Conservation (phyloP, 2,113 vertebrate genomes). For the Laticauda colubrina region DNA sequence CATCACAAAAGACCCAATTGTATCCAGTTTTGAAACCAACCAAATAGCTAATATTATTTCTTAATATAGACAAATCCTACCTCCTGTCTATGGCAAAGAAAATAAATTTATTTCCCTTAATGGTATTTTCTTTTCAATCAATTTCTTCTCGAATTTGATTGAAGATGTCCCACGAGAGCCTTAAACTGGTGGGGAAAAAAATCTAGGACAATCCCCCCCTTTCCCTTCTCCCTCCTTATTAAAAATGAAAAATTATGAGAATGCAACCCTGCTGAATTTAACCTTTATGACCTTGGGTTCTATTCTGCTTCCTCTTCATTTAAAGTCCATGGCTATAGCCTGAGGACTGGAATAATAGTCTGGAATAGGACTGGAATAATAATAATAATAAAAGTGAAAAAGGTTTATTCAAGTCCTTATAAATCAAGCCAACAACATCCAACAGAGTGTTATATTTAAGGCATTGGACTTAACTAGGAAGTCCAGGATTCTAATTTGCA, state of each 20-base stretch:
- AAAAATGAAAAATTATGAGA: slow-evolving; percentile 65
- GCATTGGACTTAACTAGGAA: not conserved
- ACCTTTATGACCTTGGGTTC: not conserved
- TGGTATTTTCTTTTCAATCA: slow-evolving; percentile 75
- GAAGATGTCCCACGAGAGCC: slow-evolving; percentile 67
- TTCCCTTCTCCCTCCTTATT: slow-evolving; percentile 25
- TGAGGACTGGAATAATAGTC: slow-evolving; percentile 24
- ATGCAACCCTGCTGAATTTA: slow-evolving; percentile 52
- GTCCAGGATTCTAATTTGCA: not conserved
- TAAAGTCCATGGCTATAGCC: slow-evolving; percentile 40
- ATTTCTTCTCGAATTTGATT: slow-evolving; percentile 78
- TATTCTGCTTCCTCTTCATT: slow-evolving; percentile 40
- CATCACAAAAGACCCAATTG: slow-evolving; percentile 37
- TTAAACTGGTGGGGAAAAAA: slow-evolving; percentile 36
- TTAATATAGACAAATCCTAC: slow-evolving; percentile 67
- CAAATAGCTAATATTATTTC: slow-evolving; percentile 71
- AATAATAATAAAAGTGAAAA: too few species aligned
- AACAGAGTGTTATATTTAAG: not conserved
- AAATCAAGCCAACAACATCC: not conserved
- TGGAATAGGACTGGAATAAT: slow-evolving; percentile 27
- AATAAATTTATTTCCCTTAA: slow-evolving; percentile 76
- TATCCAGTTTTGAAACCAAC: slow-evolving; percentile 64
- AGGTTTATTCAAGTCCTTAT: not conserved
- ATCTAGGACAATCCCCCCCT: slow-evolving; percentile 50
- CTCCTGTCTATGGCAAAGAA: slow-evolving; percentile 68